Evolutionary conservation across 2,888 invertebrate species (phyloP), one percentile per base, ranked within the genome.

Genomic region (Lasioglossum oenotherae): DNA sequence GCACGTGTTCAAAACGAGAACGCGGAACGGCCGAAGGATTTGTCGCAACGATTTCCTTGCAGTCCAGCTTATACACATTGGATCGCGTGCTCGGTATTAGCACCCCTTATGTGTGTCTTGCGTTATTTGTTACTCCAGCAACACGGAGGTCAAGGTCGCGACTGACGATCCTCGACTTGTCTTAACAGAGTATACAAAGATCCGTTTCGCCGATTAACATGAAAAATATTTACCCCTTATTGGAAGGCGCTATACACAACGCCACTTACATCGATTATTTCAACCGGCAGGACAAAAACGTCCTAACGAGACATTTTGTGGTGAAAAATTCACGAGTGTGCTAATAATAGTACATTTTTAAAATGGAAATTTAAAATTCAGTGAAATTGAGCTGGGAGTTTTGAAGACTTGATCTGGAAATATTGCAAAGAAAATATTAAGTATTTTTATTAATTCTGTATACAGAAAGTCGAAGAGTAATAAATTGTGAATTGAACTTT

Each of bases 51-150:
- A 87, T 90, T 90, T 87, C 85, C 90, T 90, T 84, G 84, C 82
- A 49, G 72, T 74, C 57, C 57, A 74, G 46, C 72, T 84, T 79
- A 78, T 90, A 88, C 91, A 88, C 90, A 90, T 86, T 80, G 86
- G 89, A 91, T 94, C 93, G 94, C 93, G 93, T 94, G 93, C 91
- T 85, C 88, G 85, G 87, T 84, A 87, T 91, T 92, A 91, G 91
- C 90, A 88, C 90, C 88, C 81, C 86, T 87, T 87, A 88, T 88
- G 87, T 90, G 87, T 89, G 86, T 88, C 84, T 88, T 79, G 85
- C 78, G 74, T 87, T 87, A 87, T 88, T 87, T 88, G 85, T 91
- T 77, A 80, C 79, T 67, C 67, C 57, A 81, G 81, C 75, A 88
- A 87, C 74, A 83, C 87, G 78, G 93, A 92, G 93, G 93, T 88